Conservation (phyloP, 2,113 vertebrate species). For the Synodontis membranacea region DNA sequence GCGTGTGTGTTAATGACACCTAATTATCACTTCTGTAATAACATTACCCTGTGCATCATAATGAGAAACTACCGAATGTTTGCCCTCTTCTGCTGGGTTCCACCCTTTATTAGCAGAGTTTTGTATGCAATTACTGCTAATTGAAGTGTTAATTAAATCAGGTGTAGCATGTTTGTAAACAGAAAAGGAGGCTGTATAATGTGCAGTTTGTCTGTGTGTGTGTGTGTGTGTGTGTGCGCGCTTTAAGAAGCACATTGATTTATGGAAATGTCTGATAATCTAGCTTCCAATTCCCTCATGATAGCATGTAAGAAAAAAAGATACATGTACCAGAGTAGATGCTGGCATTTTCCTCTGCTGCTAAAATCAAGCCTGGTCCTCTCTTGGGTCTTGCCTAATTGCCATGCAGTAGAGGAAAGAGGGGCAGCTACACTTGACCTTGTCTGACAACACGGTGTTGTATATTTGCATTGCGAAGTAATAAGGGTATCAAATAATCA, state of each 20-base stretch:
- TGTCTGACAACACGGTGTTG: constrained; percentile 58
- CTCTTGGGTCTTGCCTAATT: constrained; percentile 66
- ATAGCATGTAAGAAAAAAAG: constrained; percentile 33
- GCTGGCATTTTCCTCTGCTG: constrained; percentile 62
- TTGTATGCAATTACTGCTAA: constrained; percentile 78
- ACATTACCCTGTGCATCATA: constrained; percentile 72
- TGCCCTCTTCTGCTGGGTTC: constrained; percentile 63
- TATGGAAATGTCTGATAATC: constrained; percentile 46
- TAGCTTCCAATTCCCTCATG: constrained; percentile 30
- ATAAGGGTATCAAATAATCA: constrained; percentile 50
- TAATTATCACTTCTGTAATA: constrained; percentile 79
- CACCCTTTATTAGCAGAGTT: constrained; percentile 69
- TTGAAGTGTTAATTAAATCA: constrained; percentile 79
- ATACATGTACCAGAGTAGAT: constrained; percentile 59
- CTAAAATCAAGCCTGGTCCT: constrained; percentile 62
- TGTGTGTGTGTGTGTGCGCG: constrained; percentile 19
- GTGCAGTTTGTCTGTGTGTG: constrained; percentile 19
- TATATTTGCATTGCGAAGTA: constrained; percentile 55
- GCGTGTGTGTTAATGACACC: constrained; percentile 70
- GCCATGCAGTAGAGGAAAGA: constrained; percentile 59
- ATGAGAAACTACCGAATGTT: constrained; percentile 76
- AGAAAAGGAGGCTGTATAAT: constrained; percentile 53
- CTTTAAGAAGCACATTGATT: constrained; percentile 42
- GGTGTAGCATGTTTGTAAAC: constrained; percentile 65
- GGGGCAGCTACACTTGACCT: constrained; percentile 66